These are phyloP conservation scores for Polymixis flavicincta DNA, from an alignment of 2,888 invertebrate species.

Conservation along the genomic window DNA sequence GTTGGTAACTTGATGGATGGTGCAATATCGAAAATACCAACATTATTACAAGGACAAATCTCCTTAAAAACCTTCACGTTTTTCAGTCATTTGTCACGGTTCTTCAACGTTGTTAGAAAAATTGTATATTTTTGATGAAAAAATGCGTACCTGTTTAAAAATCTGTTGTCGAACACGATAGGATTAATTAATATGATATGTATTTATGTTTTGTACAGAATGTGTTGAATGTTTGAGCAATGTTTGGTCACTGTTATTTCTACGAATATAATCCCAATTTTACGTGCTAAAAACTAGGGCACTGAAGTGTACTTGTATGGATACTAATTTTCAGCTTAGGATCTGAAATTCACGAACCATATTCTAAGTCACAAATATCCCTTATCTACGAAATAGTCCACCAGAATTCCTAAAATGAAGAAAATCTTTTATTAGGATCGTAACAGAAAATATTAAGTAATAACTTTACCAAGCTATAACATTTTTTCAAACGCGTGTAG, in stretches of 20 bases:
- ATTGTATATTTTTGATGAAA: background rate
- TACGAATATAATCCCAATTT: background rate
- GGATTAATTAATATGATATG: too few species aligned
- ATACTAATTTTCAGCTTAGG: background rate
- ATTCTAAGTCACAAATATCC: background rate
- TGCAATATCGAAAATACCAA: slow-evolving; percentile 29
- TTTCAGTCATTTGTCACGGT: slow-evolving; percentile 3
- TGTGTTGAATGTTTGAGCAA: background rate
- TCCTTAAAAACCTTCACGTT: slow-evolving; percentile 1
- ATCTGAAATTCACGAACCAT: background rate
- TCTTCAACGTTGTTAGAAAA: background rate
- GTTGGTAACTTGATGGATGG: slow-evolving; percentile 38
- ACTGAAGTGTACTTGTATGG: background rate
- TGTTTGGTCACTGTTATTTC: background rate
- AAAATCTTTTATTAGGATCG: background rate
- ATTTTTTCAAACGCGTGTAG: slow-evolving; percentile 13
- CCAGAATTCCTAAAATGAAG: background rate
- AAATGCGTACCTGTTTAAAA: background rate
- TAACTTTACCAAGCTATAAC: slow-evolving; percentile 10
- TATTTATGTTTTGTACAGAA: too few species aligned
- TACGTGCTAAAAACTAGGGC: background rate
- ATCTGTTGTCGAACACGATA: background rate
- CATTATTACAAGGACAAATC: slow-evolving; percentile 13
- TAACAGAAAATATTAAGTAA: slow-evolving; percentile 17
- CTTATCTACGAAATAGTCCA: slow-evolving; percentile 1